Evolutionary conservation across 2,888 invertebrate species (phyloP), one percentile per base, ranked within the genome.

Genomic region (Schrankia costaestrigalis): DNA sequence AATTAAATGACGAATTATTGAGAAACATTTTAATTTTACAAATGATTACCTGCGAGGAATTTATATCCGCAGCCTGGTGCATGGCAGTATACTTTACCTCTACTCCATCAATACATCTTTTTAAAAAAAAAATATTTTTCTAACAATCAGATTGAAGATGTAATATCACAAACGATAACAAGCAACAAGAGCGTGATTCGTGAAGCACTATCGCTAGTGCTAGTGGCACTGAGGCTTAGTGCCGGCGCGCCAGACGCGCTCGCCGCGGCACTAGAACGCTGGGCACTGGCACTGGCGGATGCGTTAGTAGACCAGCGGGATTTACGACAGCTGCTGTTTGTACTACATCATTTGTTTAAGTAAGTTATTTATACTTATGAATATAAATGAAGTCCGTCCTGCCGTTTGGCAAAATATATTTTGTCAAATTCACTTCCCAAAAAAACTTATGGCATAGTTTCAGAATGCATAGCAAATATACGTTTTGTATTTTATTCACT

Each of bases 281-380:
- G 86, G 86, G 78, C 82, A 1, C 41, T 53, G 3, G 70, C 63
- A 19, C 59, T 86, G 2, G 54, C 75, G 0, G 52, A 58, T 0
- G 74, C 76, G 1, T 38, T 84, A 25, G 22, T 80, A 0, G 72
- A 72, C 31, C 62, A 56, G 3, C 54, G 73, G 0, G 81, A 85
- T 30, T 24, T 73, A 11, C 53, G 71, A 4, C 78, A 85, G 19
- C 45, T 83, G 42, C 50, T 86, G 26, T 83, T 78, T 41, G 43
- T 86, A 7, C 41, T 84, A 25, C 86, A 85, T 32, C 78, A 81
- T 52, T 48, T 85, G 33, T 83, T 79, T 40, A 75, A 75, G 85
- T 81, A 33, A 38, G 32, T 30, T 22, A n/a, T n/a, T n/a, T n/a
- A n/a, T n/a, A n/a, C n/a, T n/a, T n/a, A n/a, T n/a, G n/a, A n/a